phyloP scores from a whole-genome alignment of 1,140 invertebrate genomes.

The Parapsyche elsis region DNA sequence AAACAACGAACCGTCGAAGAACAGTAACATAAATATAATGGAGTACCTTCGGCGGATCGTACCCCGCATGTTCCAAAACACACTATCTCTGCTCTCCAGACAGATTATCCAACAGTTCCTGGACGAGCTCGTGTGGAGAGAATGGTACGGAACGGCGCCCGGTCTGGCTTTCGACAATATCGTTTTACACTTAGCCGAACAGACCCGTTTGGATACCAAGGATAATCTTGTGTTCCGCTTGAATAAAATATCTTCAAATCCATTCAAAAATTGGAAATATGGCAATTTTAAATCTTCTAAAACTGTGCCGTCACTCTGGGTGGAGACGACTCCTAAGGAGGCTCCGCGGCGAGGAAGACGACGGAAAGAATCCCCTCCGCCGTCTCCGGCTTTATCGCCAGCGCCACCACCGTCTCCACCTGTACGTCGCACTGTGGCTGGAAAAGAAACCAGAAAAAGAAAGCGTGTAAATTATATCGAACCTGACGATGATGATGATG shows the following conservation, averaged over 20 bases:
- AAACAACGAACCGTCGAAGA: conserved; percentile 70
- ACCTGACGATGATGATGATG: conserved; percentile 52
- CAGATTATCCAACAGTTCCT: conserved; percentile 91
- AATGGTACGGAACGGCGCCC: conserved; percentile 78
- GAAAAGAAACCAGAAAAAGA: conserved; percentile 51
- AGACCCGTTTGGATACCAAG: conserved; percentile 71
- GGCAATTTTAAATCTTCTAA: conserved; percentile 60
- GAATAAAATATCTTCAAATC: conserved; percentile 78
- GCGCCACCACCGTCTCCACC: conserved; percentile 48
- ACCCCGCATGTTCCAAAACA: conserved; percentile 91
- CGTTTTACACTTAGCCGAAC: conserved; percentile 80
- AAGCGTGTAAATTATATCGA: conserved; percentile 54
- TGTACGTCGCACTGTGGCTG: conserved; percentile 25
- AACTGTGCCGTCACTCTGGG: conserved; percentile 39
- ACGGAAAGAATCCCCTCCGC: conserved; percentile 53
- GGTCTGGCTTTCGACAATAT: conserved; percentile 85
- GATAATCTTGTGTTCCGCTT: conserved; percentile 69
- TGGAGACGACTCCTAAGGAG: conserved; percentile 57
- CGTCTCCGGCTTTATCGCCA: conserved; percentile 45
- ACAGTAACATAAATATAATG: conserved; percentile 84
- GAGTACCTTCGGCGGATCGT: conserved; percentile 86
- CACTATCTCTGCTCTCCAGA: conserved; percentile 81
- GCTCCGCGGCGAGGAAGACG: conserved; percentile 55
- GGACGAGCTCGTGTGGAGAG: conserved; percentile 85
- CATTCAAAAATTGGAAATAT: conserved; percentile 83